phyloP scores from a whole-genome alignment of 2,797 vertebrate genomes.

The Rhinophrynus dorsalis region DNA sequence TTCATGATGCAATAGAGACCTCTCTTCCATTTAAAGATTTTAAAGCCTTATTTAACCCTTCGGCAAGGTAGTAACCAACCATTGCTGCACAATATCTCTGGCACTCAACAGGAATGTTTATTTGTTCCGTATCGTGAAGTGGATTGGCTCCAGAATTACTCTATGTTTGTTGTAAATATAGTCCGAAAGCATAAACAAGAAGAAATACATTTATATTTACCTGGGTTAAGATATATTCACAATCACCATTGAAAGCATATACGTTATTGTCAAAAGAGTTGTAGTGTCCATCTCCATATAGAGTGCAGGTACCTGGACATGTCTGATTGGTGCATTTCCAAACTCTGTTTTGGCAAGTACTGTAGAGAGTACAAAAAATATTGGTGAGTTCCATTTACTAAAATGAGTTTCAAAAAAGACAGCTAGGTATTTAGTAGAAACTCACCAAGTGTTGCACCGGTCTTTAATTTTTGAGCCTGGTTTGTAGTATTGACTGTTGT shows the following conservation, averaged over 20 bases:
- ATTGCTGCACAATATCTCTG: too few species aligned
- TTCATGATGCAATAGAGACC: too few species aligned
- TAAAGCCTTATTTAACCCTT: too few species aligned
- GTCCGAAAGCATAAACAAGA: neutral
- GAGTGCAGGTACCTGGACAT: conserved; percentile 67
- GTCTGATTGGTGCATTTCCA: conserved; percentile 66
- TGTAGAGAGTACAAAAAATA: neutral
- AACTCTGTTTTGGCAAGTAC: conserved; percentile 59
- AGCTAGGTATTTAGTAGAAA: conserved; percentile 4
- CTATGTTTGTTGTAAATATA: too few species aligned
- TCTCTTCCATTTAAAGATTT: too few species aligned
- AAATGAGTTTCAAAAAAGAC: too few species aligned
- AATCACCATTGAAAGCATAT: conserved; percentile 73
- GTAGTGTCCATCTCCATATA: conserved; percentile 78
- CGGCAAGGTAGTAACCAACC: too few species aligned
- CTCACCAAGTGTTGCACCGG: conserved; percentile 77
- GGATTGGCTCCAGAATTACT: too few species aligned
- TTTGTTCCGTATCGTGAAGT: too few species aligned
- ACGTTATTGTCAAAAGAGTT: conserved; percentile 76
- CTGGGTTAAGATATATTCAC: conserved; percentile 78
- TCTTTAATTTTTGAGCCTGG: conserved; percentile 65
- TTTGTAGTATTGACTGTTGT: conserved; percentile 67
- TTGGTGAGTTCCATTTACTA: too few species aligned
- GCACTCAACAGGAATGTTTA: too few species aligned
- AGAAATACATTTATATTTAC: conserved; percentile 53